phyloP scores from a whole-genome alignment of 2,888 invertebrate species.

The Omphaloscelis lunosa region DNA sequence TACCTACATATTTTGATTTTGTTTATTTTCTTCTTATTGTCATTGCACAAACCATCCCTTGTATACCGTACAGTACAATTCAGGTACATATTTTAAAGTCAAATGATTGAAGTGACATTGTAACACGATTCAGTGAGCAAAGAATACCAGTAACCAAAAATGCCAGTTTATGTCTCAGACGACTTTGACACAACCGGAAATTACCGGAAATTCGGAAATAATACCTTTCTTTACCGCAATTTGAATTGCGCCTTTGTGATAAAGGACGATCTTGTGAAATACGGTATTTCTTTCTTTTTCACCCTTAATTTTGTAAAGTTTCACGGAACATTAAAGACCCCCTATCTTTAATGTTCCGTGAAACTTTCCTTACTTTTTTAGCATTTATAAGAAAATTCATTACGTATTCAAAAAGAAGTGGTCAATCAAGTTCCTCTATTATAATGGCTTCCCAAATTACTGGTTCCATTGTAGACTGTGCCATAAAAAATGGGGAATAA shows the following conservation, averaged over 20 bases:
- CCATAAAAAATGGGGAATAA: constrained; percentile 49
- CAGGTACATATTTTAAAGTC: not conserved
- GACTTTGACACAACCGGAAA: constrained; percentile 8
- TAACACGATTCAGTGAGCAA: constrained; percentile 7
- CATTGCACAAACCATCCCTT: not conserved
- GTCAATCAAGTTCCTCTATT: constrained; percentile 37
- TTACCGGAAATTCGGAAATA: constrained; percentile 42
- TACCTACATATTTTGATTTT: not conserved
- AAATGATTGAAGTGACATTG: not conserved
- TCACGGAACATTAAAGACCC: constrained; percentile 39
- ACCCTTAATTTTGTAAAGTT: constrained; percentile 16
- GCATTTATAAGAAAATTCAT: constrained; percentile 42
- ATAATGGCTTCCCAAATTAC: constrained; percentile 46
- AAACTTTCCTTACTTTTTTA: no score
- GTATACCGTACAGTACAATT: not conserved
- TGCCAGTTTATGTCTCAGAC: constrained; percentile 5
- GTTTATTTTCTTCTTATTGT: not conserved
- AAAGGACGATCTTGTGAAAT: constrained; percentile 15
- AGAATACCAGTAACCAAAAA: constrained; percentile 1
- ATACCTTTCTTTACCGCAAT: constrained; percentile 29
- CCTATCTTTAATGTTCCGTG: no score
- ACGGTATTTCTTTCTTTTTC: constrained; percentile 16
- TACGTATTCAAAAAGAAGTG: constrained; percentile 43
- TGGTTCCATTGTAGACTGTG: constrained; percentile 39
- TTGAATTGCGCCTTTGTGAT: constrained; percentile 31